Conservation (phyloP, 2,888 invertebrate genomes). For the Leptopilina myrica region DNA sequence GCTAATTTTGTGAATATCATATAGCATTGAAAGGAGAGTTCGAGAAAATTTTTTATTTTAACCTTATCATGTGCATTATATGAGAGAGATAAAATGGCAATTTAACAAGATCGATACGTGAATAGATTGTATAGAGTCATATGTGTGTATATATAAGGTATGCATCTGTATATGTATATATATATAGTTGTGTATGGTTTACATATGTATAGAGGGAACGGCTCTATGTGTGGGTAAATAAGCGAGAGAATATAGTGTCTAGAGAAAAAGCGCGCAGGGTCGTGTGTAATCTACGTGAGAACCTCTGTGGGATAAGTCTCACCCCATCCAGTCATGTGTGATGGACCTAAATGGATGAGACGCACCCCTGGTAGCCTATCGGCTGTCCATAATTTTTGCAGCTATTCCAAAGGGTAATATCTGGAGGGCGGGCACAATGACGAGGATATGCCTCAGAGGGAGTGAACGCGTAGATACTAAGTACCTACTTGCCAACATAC, state of each 20-base stretch:
- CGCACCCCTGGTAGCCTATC: slow-evolving; percentile 73
- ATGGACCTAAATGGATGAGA: slow-evolving; percentile 77
- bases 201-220: too few relatives aligned
- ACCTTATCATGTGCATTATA: slow-evolving; percentile 23
- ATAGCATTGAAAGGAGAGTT: neutral
- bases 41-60: neutral
- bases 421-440: slow-evolving; percentile 62
- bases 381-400: slow-evolving; percentile 75
- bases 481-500: slow-evolving; percentile 60
- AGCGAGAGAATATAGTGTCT: neutral
- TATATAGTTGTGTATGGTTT: too few relatives aligned
- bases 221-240: neutral
- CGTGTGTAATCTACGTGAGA: slow-evolving; percentile 73
- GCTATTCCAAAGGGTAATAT: slow-evolving; percentile 73
- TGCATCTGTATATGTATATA: too few relatives aligned
- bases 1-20: neutral
- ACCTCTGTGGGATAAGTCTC: slow-evolving; percentile 73
- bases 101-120: slow-evolving; percentile 32
- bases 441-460: slow-evolving; percentile 35
- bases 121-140: slow-evolving; percentile 1
- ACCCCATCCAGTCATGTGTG: slow-evolving; percentile 76
- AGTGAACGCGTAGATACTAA: slow-evolving; percentile 58
- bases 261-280: slow-evolving; percentile 50
- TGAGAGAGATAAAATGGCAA: slow-evolving; percentile 30
- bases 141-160: too few relatives aligned